phyloP scores from a whole-genome alignment of 2,888 invertebrate genomes.

The Nyleta sp. region DNA sequence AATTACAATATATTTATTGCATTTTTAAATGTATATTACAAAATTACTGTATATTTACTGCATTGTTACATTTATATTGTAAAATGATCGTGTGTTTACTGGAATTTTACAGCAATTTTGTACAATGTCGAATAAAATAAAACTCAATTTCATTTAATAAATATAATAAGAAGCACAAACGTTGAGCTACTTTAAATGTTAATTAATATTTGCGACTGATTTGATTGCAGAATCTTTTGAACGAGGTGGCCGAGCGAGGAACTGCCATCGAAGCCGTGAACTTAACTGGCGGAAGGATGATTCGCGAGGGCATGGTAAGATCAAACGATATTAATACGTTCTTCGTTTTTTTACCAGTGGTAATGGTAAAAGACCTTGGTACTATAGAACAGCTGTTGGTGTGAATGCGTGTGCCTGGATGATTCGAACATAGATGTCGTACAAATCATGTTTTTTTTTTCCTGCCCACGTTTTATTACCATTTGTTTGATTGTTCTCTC shows the following conservation, averaged over 20 bases:
- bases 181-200: not conserved
- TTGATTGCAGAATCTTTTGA: conserved; percentile 92
- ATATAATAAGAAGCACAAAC: not conserved
- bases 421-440: conserved; percentile 65
- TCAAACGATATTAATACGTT: not conserved
- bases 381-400: conserved; percentile 66
- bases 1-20: too few species aligned
- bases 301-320: conserved; percentile 98
- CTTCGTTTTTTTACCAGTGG: conserved; percentile 2
- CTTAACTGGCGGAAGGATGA: conserved; percentile 96
- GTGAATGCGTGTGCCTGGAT: conserved; percentile 75
- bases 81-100: too few species aligned
- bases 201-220: not conserved
- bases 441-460: conserved; percentile 50
- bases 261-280: conserved; percentile 98
- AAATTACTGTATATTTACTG: too few species aligned
- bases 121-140: not conserved
- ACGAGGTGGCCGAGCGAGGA: conserved; percentile 95
- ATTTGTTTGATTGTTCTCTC: conserved; percentile 65
- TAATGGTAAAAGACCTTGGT: conserved; percentile 8
- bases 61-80: too few species aligned
- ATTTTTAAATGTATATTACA: too few species aligned
- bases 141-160: conserved; percentile 13
- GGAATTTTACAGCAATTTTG: too few species aligned
- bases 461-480: conserved; percentile 29